Conservation (phyloP, 2,888 invertebrate species). For the Sepiola atlantica region DNA sequence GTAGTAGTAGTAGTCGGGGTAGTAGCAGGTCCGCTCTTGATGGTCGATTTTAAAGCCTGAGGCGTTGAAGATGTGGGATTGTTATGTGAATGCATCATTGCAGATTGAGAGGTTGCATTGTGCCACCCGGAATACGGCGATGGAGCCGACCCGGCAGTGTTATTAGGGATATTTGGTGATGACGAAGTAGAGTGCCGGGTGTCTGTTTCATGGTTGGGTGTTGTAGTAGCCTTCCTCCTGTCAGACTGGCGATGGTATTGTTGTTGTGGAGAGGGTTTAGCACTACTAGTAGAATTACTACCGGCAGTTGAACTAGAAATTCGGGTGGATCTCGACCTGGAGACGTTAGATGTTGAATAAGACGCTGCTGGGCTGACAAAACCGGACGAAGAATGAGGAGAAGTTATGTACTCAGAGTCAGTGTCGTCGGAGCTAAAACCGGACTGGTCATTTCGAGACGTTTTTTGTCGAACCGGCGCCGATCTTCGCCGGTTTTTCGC, state of each 20-base stretch:
- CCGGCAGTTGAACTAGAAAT: not conserved
- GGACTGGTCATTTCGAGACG: constrained; percentile 52
- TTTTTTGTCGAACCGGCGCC: constrained; percentile 50
- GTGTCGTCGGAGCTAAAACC: constrained; percentile 49
- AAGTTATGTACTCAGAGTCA: not conserved
- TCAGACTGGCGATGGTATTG: not conserved
- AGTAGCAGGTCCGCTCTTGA: not conserved
- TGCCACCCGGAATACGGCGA: constrained; percentile 32
- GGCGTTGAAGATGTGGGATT: not conserved
- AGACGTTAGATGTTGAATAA: constrained; percentile 34
- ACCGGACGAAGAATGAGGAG: not conserved
- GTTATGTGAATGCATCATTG: not conserved
- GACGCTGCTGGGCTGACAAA: not conserved
- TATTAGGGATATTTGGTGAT: constrained; percentile 37
- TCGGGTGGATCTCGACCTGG: not conserved
- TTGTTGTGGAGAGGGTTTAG: not conserved
- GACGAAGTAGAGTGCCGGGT: constrained; percentile 10
- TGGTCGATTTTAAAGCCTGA: not conserved
- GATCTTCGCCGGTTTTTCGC: constrained; percentile 56
- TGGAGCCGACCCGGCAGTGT: not conserved
- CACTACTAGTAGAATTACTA: not conserved
- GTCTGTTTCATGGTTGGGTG: not conserved
- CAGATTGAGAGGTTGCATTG: not conserved
- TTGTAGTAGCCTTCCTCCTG: not conserved
- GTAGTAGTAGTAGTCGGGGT: not conserved